Conservation (phyloP, 2,797 vertebrate genomes). For the Anisognathus igniventris region DNA sequence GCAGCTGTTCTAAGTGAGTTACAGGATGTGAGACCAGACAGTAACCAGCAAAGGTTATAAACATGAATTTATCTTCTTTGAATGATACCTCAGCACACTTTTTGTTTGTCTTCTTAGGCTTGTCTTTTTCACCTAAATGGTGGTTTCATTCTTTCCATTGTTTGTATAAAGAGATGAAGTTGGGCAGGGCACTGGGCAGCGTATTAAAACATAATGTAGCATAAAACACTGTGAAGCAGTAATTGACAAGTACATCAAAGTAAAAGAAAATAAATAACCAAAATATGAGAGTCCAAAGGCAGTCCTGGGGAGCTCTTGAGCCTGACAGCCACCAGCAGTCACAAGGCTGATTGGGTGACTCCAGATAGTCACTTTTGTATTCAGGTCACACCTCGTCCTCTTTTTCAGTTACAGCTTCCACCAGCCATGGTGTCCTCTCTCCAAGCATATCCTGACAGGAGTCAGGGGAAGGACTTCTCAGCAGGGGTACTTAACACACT, state of each 20-base stretch:
- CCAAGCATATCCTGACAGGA: slow-evolving; percentile 1
- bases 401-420: slow-evolving; percentile 22
- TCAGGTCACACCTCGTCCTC: slow-evolving; percentile 33
- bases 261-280: slow-evolving; percentile 9
- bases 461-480: not conserved
- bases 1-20: not conserved
- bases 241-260: not conserved
- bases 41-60: not conserved
- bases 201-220: not conserved
- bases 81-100: not conserved
- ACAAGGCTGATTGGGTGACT: not conserved
- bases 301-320: not conserved
- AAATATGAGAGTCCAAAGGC: not conserved
- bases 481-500: not conserved
- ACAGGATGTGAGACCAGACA: not conserved
- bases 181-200: not conserved
- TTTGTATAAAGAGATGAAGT: not conserved
- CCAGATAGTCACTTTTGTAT: not conserved
- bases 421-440: not conserved
- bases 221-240: not conserved
- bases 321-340: not conserved
- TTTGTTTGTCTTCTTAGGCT: not conserved
- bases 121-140: not conserved
- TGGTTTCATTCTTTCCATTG: not conserved
- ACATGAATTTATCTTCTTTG: not conserved